phyloP scores from a whole-genome alignment of 2,797 vertebrate genomes.

The Halcyon chelicuti region DNA sequence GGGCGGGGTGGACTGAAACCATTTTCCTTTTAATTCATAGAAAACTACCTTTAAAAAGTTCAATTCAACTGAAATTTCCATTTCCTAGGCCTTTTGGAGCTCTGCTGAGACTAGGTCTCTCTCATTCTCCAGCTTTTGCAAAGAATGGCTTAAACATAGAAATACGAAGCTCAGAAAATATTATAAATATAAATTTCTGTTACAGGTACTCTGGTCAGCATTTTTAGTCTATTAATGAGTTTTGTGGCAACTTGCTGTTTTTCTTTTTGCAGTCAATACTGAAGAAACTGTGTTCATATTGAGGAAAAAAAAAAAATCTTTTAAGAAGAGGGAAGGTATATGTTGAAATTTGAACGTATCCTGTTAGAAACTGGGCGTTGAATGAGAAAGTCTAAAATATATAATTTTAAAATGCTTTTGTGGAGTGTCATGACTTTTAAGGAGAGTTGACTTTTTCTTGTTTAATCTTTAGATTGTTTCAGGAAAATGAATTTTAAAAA shows the following conservation, averaged over 20 bases:
- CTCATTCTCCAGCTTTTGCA: not conserved
- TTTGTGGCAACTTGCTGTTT: not conserved
- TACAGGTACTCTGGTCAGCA: not conserved
- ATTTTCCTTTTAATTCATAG: not conserved
- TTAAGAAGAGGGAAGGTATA: not conserved
- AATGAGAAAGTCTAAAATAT: not conserved
- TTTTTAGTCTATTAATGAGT: not conserved
- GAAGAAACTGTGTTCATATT: not conserved
- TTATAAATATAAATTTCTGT: not conserved
- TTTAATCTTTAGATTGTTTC: not conserved
- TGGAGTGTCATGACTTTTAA: not conserved
- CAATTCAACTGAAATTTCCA: not conserved
- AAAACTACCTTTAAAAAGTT: constrained; percentile 2
- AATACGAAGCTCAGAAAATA: not conserved
- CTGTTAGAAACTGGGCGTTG: not conserved
- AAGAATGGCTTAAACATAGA: not conserved
- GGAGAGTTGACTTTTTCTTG: not conserved
- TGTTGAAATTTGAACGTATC: not conserved
- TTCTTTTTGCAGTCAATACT: not conserved
- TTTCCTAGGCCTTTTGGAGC: not conserved
- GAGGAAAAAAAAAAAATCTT: not conserved
- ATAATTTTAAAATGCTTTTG: not conserved
- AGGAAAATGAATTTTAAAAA: not conserved
- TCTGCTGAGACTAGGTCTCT: not conserved
- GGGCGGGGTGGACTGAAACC: not conserved